Conservation (phyloP, 2,113 vertebrate species). For the Dicrurus megarhynchus region DNA sequence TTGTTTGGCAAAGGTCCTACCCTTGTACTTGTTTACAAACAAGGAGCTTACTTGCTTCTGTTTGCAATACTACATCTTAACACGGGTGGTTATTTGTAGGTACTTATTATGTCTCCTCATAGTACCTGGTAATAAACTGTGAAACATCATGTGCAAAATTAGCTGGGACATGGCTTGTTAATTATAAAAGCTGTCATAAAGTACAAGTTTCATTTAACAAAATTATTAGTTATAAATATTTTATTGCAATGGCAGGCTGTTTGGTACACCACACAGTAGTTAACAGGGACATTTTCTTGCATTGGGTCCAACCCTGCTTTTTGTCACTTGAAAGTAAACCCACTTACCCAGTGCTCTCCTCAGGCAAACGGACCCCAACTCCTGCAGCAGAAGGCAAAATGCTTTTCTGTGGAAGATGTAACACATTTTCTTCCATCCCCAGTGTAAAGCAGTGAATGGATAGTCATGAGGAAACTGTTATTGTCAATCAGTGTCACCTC, state of each 20-base stretch:
- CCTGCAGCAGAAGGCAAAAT: not conserved
- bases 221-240: conserved; percentile 39
- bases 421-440: not conserved
- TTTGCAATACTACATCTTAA: not conserved
- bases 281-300: not conserved
- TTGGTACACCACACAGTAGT: not conserved
- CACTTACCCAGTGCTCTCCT: not conserved
- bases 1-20: not conserved
- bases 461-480: not conserved
- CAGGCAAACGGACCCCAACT: not conserved
- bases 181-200: conserved; percentile 8
- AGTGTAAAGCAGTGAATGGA: not conserved
- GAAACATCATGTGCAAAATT: not conserved
- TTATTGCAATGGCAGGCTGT: not conserved
- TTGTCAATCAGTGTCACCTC: not conserved
- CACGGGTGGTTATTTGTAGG: not conserved
- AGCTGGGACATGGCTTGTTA: not conserved
- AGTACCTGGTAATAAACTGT: not conserved
- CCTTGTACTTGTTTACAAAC: not conserved
- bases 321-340: not conserved
- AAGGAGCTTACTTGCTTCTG: conserved; percentile 1
- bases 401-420: not conserved
- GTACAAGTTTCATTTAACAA: conserved; percentile 19
- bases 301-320: not conserved
- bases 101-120: not conserved